Evolutionary conservation across 2,797 vertebrate genomes (phyloP).

Genomic region (Epinephelus coioides): DNA sequence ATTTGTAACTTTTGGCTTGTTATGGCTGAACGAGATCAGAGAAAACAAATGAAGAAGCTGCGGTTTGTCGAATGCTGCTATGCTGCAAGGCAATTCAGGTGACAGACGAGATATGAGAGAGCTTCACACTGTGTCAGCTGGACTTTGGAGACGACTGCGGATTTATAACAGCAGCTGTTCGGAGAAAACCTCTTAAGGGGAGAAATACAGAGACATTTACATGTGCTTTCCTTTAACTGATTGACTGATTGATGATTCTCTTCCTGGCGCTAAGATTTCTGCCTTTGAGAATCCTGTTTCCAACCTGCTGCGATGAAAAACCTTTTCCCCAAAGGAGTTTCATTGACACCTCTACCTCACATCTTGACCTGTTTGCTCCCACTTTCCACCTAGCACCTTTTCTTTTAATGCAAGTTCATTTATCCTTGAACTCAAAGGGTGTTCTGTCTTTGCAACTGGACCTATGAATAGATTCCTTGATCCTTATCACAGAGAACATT

Average conservation of each 20-base stretch:
- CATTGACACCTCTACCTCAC: neutral
- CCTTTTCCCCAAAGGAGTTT: neutral
- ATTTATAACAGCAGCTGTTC: conserved; percentile 18
- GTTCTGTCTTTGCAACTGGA: conserved; percentile 50
- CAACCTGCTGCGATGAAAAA: neutral
- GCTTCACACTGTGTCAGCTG: conserved; percentile 26
- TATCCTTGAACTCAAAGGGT: conserved; percentile 11
- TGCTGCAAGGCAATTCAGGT: conserved; percentile 33
- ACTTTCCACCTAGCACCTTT: conserved; percentile 17
- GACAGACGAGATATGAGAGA: conserved; percentile 18
- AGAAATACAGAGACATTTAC: conserved; percentile 6
- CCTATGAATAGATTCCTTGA: conserved; percentile 57
- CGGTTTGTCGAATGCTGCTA: neutral
- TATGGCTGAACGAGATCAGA: conserved; percentile 41
- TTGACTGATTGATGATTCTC: conserved; percentile 5
- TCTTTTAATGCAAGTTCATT: conserved; percentile 19
- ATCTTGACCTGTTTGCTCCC: conserved; percentile 25
- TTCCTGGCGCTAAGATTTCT: neutral
- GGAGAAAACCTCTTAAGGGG: neutral
- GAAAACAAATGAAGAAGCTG: conserved; percentile 48
- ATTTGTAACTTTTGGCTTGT: conserved; percentile 38
- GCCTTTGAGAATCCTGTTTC: neutral
- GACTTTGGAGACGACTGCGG: conserved; percentile 12
- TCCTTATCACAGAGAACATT: conserved; percentile 67
- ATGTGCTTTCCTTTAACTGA: conserved; percentile 6